Conservation (phyloP, 2,888 invertebrate genomes). For the Pammene aurita region DNA sequence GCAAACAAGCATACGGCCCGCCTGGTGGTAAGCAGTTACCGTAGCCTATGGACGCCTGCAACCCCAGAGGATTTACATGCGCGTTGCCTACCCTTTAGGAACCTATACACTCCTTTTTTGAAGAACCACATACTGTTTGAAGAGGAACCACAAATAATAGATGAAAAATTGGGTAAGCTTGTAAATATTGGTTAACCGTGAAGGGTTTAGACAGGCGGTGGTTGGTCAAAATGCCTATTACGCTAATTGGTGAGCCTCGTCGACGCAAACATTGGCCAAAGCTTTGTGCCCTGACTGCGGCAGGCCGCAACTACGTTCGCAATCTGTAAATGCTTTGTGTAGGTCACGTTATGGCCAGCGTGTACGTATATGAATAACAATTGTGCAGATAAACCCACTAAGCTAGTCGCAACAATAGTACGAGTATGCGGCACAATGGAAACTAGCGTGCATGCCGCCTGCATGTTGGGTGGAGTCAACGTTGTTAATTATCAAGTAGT, state of each 20-base stretch:
- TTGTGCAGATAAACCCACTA: conserved; percentile 50
- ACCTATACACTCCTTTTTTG: too few species aligned
- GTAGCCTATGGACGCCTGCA: too few species aligned
- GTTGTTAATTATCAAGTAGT: conserved; percentile 30
- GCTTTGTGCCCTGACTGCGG: conserved; percentile 60
- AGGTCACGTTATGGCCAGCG: conserved; percentile 60
- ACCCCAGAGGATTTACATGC: too few species aligned
- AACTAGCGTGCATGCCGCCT: conserved; percentile 12
- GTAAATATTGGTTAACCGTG: conserved; percentile 1
- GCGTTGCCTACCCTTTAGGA: too few species aligned
- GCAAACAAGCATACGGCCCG: too few species aligned
- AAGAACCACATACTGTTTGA: too few species aligned
- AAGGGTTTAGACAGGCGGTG: conserved; percentile 43
- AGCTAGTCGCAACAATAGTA: conserved; percentile 41
- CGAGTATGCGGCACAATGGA: conserved; percentile 27
- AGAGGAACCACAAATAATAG: not conserved
- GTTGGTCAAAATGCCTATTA: conserved; percentile 63
- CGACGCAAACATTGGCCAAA: conserved; percentile 56
- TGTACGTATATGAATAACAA: conserved; percentile 48
- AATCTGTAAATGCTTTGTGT: conserved; percentile 68
- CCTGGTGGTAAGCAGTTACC: too few species aligned
- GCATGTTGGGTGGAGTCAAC: conserved; percentile 13
- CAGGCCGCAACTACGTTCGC: conserved; percentile 59
- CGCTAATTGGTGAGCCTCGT: conserved; percentile 61
- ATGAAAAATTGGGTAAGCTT: conserved; percentile 10